Evolutionary conservation across 2,113 vertebrate species (phyloP).

Genomic region (Istiophorus platypterus): DNA sequence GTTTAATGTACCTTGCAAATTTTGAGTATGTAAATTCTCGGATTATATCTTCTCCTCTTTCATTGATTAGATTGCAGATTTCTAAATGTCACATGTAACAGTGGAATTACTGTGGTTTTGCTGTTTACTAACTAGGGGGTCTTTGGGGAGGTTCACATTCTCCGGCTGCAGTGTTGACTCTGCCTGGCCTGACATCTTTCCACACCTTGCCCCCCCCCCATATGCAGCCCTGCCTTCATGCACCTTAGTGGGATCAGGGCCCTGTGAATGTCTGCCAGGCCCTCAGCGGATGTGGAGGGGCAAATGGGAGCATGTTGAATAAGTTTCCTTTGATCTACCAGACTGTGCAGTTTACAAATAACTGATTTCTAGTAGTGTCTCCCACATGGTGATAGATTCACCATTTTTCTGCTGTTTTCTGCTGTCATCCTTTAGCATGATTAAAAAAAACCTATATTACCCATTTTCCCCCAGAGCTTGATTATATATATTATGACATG

Average conservation of each 20-base stretch:
- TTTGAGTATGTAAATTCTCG: slow-evolving; percentile 7
- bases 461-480: slow-evolving; percentile 38
- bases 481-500: slow-evolving; percentile 59
- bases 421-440: slow-evolving; percentile 57
- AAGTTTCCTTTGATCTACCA: slow-evolving; percentile 73
- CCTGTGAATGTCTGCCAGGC: slow-evolving; percentile 75
- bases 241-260: slow-evolving; percentile 49
- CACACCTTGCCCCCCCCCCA: slow-evolving; percentile 59
- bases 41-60: slow-evolving; percentile 14
- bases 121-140: slow-evolving; percentile 28
- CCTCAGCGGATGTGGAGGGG: slow-evolving; percentile 58
- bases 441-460: slow-evolving; percentile 22
- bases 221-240: slow-evolving; percentile 38
- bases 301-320: slow-evolving; percentile 75
- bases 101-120: slow-evolving; percentile 19
- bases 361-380: slow-evolving; percentile 59
- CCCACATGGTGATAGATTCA: slow-evolving; percentile 59
- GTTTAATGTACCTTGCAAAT: slow-evolving; percentile 34
- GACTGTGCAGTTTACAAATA: slow-evolving; percentile 69
- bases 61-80: slow-evolving; percentile 14
- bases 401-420: slow-evolving; percentile 49
- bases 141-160: slow-evolving; percentile 34
- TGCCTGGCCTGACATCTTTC: slow-evolving; percentile 31
- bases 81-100: slow-evolving; percentile 40
- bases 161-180: slow-evolving; percentile 52